Conservation (phyloP, 2,797 vertebrate species). For the Scleropages formosus region DNA sequence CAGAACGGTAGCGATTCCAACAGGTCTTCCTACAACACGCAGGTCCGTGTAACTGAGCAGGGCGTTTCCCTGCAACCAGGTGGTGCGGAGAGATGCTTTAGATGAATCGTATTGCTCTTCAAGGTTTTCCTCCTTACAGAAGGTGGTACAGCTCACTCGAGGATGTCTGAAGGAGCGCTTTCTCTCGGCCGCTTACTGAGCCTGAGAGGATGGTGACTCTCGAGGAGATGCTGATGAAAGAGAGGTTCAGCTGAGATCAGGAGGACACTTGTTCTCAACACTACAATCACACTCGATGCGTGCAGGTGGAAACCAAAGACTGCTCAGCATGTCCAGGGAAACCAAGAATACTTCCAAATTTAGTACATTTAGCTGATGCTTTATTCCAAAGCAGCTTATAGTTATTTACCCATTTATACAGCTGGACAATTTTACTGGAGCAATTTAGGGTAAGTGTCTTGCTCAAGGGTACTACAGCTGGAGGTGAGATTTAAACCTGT, state of each 20-base stretch:
- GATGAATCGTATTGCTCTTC: neutral
- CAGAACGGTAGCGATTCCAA: neutral
- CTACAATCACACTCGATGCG: neutral
- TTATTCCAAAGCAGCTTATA: too few species aligned
- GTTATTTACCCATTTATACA: too few species aligned
- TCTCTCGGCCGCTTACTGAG: neutral
- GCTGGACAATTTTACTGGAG: too few species aligned
- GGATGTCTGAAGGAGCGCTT: conserved; percentile 3
- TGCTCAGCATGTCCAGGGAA: too few species aligned
- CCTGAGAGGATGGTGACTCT: neutral
- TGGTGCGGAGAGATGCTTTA: neutral
- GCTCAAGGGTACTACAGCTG: too few species aligned
- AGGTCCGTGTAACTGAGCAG: neutral
- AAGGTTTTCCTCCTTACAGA: neutral
- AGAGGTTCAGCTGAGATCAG: neutral
- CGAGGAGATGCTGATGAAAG: neutral
- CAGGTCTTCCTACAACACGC: neutral
- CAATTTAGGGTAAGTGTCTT: too few species aligned
- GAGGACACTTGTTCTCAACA: neutral
- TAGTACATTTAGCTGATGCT: too few species aligned
- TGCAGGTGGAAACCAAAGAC: neutral
- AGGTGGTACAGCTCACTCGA: neutral
- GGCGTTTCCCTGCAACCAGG: neutral
- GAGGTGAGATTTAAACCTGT: too few species aligned
- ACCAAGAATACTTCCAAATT: too few species aligned